Conservation (phyloP, 2,888 invertebrate genomes). For the Calameuta pallipes region DNA sequence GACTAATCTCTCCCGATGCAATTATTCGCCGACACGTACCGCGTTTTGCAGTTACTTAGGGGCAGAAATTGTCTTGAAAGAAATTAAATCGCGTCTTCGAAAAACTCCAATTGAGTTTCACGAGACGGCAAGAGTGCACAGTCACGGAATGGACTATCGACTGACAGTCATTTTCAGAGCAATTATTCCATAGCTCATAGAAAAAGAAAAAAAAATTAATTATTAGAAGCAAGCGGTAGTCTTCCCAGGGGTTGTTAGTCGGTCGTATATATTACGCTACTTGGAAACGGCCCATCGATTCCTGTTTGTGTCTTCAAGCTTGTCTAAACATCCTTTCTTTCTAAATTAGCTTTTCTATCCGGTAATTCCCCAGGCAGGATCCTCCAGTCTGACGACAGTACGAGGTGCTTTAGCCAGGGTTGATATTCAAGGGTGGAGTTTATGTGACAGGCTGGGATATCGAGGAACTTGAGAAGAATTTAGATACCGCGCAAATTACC, state of each 20-base stretch:
- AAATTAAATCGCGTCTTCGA: not conserved
- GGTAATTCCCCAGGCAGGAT: not conserved
- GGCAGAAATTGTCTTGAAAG: not conserved
- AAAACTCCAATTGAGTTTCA: not conserved
- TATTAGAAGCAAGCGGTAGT: not conserved
- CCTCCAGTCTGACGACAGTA: not conserved
- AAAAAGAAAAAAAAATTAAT: not conserved
- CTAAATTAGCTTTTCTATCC: not conserved
- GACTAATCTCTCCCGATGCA: not conserved
- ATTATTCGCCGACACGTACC: not conserved
- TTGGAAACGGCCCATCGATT: not conserved
- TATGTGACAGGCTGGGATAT: not conserved
- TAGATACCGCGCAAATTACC: not conserved
- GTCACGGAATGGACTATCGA: not conserved
- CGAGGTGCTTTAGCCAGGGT: not conserved
- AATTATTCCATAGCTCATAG: not conserved
- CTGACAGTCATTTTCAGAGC: not conserved
- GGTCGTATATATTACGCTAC: not conserved
- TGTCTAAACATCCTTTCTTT: not conserved
- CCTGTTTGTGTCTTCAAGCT: not conserved
- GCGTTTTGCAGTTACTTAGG: not conserved
- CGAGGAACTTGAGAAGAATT: slow-evolving; percentile 2
- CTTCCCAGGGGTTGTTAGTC: not conserved
- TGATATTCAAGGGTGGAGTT: not conserved
- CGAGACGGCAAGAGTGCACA: not conserved